Evolutionary conservation across 2,797 vertebrate genomes (phyloP).

Genomic region (Steatocranus sp.): DNA sequence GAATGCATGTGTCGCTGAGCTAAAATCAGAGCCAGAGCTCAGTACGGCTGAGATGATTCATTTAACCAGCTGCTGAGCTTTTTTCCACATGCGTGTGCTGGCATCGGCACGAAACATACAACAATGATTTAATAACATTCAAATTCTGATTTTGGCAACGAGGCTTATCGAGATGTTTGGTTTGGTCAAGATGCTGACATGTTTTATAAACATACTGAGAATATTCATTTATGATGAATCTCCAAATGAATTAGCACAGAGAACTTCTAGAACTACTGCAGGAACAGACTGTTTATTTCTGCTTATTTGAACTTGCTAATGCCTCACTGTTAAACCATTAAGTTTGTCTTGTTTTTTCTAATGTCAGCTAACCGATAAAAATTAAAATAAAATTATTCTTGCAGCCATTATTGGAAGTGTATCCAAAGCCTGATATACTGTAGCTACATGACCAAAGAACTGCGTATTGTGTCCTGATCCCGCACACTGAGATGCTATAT

Average conservation of each 20-base stretch:
- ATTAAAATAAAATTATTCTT: background rate
- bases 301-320: background rate
- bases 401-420: background rate
- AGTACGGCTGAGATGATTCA: background rate
- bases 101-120: background rate
- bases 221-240: background rate
- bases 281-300: background rate
- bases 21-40: background rate
- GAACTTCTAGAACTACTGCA: background rate
- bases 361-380: background rate
- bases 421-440: background rate
- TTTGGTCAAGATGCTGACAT: background rate
- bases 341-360: background rate
- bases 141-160: background rate
- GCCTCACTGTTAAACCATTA: background rate
- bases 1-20: constrained; percentile 30
- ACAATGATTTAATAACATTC: background rate
- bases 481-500: background rate
- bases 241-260: background rate
- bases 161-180: background rate
- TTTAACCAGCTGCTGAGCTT: background rate
- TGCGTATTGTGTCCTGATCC: background rate
- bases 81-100: background rate
- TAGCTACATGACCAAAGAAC: background rate
- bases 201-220: constrained; percentile 6